These are phyloP conservation scores for Branchipolynoe longqiensis DNA, from an alignment of 2,888 invertebrate genomes.

Conservation along the genomic window DNA sequence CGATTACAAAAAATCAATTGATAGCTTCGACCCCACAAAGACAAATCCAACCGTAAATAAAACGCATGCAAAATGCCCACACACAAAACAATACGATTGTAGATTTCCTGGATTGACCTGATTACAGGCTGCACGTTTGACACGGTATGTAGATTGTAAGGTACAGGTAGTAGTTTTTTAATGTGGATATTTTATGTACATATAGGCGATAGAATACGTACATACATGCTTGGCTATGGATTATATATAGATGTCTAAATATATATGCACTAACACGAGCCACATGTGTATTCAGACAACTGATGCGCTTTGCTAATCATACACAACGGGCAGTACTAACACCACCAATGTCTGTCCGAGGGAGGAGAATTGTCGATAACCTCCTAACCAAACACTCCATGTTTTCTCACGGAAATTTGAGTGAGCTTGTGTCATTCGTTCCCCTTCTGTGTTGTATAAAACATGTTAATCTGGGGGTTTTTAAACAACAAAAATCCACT, in stretches of 20 bases:
- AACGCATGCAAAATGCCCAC: not conserved
- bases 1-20: no score
- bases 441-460: slow-evolving; percentile 19
- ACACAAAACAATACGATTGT: not conserved
- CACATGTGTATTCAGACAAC: slow-evolving; percentile 37
- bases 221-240: not conserved
- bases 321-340: no score
- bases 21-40: no score
- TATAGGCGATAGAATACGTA: slow-evolving; percentile 26
- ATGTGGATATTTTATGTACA: slow-evolving; percentile 45
- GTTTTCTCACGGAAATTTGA: not conserved
- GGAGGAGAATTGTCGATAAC: slow-evolving; percentile 23
- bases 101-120: slow-evolving; percentile 29
- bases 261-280: not conserved
- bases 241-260: not conserved
- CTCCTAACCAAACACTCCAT: slow-evolving; percentile 27
- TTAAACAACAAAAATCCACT: no score
- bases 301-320: slow-evolving; percentile 46
- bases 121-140: not conserved
- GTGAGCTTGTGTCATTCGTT: not conserved
- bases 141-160: slow-evolving; percentile 13
- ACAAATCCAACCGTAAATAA: not conserved
- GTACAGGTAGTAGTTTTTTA: slow-evolving; percentile 22
- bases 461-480: slow-evolving; percentile 29
- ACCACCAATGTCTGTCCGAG: no score